phyloP scores from a whole-genome alignment of 2,797 vertebrate species.

The Microcaecilia unicolor region DNA sequence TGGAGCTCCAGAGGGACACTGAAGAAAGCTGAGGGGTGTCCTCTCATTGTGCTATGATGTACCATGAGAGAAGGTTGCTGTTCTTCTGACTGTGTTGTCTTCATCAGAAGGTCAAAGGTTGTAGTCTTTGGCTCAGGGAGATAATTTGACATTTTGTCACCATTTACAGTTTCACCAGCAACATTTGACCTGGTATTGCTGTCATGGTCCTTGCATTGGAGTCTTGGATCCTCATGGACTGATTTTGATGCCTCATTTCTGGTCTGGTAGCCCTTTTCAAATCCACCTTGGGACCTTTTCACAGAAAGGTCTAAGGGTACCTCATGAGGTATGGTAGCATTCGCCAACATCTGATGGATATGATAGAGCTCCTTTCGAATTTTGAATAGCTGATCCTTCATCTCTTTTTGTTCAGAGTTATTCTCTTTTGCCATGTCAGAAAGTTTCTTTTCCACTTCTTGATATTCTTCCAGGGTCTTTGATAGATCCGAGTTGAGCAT shows the following conservation, averaged over 20 bases:
- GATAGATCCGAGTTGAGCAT: constrained; percentile 74
- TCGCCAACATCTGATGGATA: constrained; percentile 82
- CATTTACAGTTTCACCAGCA: not conserved
- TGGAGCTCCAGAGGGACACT: constrained; percentile 42
- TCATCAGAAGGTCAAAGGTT: constrained; percentile 72
- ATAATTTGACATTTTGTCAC: constrained; percentile 20
- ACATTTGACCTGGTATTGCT: constrained; percentile 10
- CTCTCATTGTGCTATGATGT: constrained; percentile 36
- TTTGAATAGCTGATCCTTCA: constrained; percentile 84
- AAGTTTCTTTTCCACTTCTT: constrained; percentile 76
- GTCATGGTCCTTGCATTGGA: not conserved
- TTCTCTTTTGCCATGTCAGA: constrained; percentile 68
- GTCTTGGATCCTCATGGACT: constrained; percentile 8
- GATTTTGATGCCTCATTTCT: constrained; percentile 20
- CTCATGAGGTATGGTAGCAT: constrained; percentile 58
- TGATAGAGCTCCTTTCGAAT: constrained; percentile 84
- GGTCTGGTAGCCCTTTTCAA: constrained; percentile 21
- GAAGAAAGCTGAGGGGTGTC: constrained; percentile 57
- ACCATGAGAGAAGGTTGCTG: constrained; percentile 29
- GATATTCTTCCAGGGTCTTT: constrained; percentile 79
- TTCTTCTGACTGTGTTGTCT: constrained; percentile 53
- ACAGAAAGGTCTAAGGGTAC: constrained; percentile 85
- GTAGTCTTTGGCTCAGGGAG: constrained; percentile 64
- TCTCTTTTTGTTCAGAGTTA: constrained; percentile 68
- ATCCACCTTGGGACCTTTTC: constrained; percentile 50